Base-by-base conservation (phyloP, 35 echinoderm and acorn worm species). In the Ophiothrix spiculata region DNA sequence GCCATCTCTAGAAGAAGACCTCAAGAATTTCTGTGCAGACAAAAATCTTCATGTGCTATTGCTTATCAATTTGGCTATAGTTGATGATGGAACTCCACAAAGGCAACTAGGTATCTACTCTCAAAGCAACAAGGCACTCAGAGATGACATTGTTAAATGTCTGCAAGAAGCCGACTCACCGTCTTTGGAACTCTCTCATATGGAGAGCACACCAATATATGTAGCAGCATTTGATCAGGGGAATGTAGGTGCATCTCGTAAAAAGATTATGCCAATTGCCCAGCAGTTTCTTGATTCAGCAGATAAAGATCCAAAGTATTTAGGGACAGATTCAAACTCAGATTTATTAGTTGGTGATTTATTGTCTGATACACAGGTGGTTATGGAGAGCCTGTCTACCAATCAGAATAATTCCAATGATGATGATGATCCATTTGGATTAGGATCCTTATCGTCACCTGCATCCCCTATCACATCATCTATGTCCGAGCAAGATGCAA, bases 241-340 rank as follows among this genome's bases (percentile, higher is more conserved):
- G 33, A 94, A 94, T 42, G 56, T 81, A 56, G 85, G 39, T 32
- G 92, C 87, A 37, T 94, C 92, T 4, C 80, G 92, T 39, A 94
- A 94, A 75, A 36, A 80, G 33, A 38, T 94, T 29, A 77, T 94
- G 56, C 92, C 92, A 39, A 38, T 89, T 49, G 77, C 77, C 21
- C 82, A 94, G 28, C 39, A 80, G 38, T 94, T 94, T 42, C 73
- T 94, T 33, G 37, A 36, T 32, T 25, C 21, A 35, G 49, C 37
- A 40, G 83, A 89, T 39, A 56, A 83, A 45, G 84, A 83, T 28
- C 40, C 87, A 33, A 37, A 39, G 32, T 21, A 10, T 60, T 77
- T 86, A 17, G 56, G 74, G 25, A 74, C 39, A 64, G 85, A 79
- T 79, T 40, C 39, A 23, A 75, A 54, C 25, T 54, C 75, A 36